Evolutionary conservation across 2,113 vertebrate genomes (phyloP).

Genomic region (Corythornis madagascariensis): DNA sequence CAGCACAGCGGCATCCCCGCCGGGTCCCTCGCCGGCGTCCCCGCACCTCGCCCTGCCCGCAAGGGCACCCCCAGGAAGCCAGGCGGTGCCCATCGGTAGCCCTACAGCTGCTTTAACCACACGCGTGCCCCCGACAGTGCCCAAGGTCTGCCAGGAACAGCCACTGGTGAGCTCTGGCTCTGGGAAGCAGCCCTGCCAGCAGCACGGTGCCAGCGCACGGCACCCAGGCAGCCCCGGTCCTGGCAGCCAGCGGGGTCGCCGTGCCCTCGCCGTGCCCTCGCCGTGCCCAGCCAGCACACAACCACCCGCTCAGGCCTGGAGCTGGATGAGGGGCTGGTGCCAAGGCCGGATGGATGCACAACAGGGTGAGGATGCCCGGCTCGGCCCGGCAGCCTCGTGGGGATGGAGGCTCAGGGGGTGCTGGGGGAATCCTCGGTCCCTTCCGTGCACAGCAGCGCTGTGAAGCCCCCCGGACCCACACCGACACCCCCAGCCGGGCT

Average conservation of each 20-base stretch:
- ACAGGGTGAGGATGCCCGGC: not conserved
- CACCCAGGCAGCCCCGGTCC: not conserved
- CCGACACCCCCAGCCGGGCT: not conserved
- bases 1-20: not conserved
- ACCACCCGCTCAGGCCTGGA: not conserved
- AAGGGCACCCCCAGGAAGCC: not conserved
- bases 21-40: conserved; percentile 47
- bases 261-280: rapidly evolving
- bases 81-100: rapidly evolving
- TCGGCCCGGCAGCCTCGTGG: not conserved
- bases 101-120: not conserved
- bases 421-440: not conserved
- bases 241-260: not conserved
- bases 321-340: rapidly evolving
- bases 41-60: not conserved
- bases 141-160: not conserved
- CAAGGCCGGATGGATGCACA: rapidly evolving
- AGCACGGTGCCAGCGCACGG: not conserved
- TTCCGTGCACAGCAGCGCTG: not conserved
- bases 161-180: not conserved
- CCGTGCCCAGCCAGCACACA: not conserved
- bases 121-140: rapidly evolving
- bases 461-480: not conserved
- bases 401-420: not conserved
- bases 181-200: not conserved